These are phyloP conservation scores for Strigamia maritima DNA, from an alignment of 2,888 invertebrate genomes.

Conservation along the genomic window DNA sequence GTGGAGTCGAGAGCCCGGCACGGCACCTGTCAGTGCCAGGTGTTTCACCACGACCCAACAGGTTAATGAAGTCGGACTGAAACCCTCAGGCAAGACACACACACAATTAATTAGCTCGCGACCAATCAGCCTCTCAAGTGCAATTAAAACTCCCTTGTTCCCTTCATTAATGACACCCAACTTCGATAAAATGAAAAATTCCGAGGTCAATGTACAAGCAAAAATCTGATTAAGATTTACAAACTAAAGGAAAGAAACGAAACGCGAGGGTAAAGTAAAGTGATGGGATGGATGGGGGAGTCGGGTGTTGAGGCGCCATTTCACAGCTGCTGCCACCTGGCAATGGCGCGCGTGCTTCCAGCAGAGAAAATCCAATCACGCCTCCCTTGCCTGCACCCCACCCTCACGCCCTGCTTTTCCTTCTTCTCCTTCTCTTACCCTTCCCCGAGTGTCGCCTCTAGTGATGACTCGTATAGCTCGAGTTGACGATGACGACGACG, in stretches of 20 bases:
- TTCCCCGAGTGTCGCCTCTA: slow-evolving; percentile 11
- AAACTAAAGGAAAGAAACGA: not conserved
- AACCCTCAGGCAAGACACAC: not conserved
- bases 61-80: slow-evolving; percentile 6
- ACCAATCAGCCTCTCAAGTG: slow-evolving; percentile 26
- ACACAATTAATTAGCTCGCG: slow-evolving; percentile 2
- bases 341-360: slow-evolving; percentile 18
- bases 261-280: not conserved
- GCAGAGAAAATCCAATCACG: slow-evolving; percentile 20
- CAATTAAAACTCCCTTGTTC: slow-evolving; percentile 24
- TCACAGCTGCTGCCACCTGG: slow-evolving; percentile 26
- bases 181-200: not conserved
- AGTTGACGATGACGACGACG: not conserved
- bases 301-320: slow-evolving; percentile 6
- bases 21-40: slow-evolving; percentile 4
- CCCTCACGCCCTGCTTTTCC: not conserved
- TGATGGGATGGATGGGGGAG: slow-evolving; percentile 1
- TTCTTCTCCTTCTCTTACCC: not conserved
- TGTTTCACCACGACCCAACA: slow-evolving; percentile 2
- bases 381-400: not conserved
- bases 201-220: not conserved
- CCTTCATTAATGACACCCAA: not conserved
- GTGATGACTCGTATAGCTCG: not conserved
- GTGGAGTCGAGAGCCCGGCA: not conserved
- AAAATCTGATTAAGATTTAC: slow-evolving; percentile 10